phyloP scores from a whole-genome alignment of 2,113 vertebrate genomes.

The Nanorana parkeri region DNA sequence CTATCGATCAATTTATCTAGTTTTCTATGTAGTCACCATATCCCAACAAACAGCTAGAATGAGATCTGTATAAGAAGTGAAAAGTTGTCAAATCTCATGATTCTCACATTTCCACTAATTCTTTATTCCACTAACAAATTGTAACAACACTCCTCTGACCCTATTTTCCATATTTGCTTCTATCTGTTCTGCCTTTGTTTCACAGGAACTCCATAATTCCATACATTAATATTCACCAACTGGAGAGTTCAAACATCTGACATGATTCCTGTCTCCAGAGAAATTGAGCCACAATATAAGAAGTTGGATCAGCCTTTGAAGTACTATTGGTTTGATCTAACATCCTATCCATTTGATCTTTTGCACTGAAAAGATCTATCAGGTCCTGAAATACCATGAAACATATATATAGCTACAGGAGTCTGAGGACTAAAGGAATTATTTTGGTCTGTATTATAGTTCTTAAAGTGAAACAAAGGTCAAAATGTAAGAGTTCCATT shows the following conservation, averaged over 20 bases:
- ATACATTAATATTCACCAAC: slow-evolving; percentile 37
- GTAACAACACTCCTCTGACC: not conserved
- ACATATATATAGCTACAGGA: not conserved
- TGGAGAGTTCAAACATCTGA: slow-evolving; percentile 30
- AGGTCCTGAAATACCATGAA: slow-evolving; percentile 23
- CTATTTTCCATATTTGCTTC: slow-evolving; percentile 4
- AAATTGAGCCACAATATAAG: slow-evolving; percentile 11
- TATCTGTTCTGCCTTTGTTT: slow-evolving; percentile 28
- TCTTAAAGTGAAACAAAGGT: too few relatives aligned
- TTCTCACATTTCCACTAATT: slow-evolving; percentile 13
- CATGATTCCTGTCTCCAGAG: slow-evolving; percentile 15
- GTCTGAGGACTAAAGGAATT: not conserved
- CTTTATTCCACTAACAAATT: slow-evolving; percentile 3
- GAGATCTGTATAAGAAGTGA: slow-evolving; percentile 16
- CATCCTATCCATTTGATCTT: slow-evolving; percentile 54
- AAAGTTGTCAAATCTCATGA: slow-evolving; percentile 19
- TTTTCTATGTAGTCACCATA: too few relatives aligned
- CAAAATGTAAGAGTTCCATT: too few relatives aligned
- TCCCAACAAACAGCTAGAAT: not conserved
- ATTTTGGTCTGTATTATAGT: not conserved
- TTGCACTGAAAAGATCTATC: slow-evolving; percentile 34
- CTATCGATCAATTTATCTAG: not conserved
- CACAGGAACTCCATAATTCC: slow-evolving; percentile 23
- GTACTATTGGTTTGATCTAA: slow-evolving; percentile 49
- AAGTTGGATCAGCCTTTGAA: slow-evolving; percentile 38